Conservation (phyloP, 2,888 invertebrate species). For the Eilema sororculum region DNA sequence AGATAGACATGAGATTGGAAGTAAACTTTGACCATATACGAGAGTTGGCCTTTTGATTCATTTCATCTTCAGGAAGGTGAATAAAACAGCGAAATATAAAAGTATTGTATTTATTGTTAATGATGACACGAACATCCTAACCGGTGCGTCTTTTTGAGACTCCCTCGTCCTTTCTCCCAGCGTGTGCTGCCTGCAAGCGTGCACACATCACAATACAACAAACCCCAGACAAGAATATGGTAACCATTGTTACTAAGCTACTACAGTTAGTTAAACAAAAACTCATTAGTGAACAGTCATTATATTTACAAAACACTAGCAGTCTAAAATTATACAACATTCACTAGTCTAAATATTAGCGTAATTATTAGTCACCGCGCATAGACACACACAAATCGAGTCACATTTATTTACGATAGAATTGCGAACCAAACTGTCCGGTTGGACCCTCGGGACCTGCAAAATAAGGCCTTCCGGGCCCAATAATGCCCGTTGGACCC, state of each 20-base stretch:
- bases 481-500: conserved; percentile 67
- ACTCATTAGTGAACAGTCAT: conserved; percentile 38
- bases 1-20: too few species aligned
- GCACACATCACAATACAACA: conserved; percentile 24
- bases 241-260: conserved; percentile 30
- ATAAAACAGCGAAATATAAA: conserved; percentile 13
- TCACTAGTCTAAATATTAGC: conserved; percentile 42
- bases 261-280: conserved; percentile 36
- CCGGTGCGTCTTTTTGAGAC: background rate
- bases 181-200: conserved; percentile 41
- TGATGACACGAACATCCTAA: conserved; percentile 20
- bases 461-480: conserved; percentile 57
- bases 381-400: conserved; percentile 34
- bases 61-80: background rate
- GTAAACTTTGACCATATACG: too few species aligned
- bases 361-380: conserved; percentile 55
- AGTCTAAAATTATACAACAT: conserved; percentile 40
- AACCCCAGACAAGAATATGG: conserved; percentile 15
- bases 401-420: conserved; percentile 75
- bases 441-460: conserved; percentile 82
- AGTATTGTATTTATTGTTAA: conserved; percentile 19
- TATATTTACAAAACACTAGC: conserved; percentile 48
- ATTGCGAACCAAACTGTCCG: conserved; percentile 70
- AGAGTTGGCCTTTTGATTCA: too few species aligned
- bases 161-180: conserved; percentile 4